phyloP scores from a whole-genome alignment of 2,888 invertebrate species.

The Agriopis marginaria region DNA sequence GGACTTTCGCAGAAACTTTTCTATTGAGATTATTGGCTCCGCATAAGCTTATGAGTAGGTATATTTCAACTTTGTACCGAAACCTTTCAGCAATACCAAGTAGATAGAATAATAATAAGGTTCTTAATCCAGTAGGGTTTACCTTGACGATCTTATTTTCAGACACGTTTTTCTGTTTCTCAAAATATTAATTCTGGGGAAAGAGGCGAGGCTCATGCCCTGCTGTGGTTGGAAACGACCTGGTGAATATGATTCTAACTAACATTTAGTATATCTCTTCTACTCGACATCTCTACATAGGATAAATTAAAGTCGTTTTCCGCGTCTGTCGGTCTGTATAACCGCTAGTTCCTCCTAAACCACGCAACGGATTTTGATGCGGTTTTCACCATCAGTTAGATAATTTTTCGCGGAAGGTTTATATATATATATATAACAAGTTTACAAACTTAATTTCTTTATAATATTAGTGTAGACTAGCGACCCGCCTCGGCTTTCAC shows the following conservation, averaged over 20 bases:
- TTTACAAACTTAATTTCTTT: too few relatives aligned
- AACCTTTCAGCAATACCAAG: conserved; percentile 33
- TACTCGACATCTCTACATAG: too few relatives aligned
- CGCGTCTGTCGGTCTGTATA: too few relatives aligned
- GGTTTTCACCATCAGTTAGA: too few relatives aligned
- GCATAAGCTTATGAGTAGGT: conserved; percentile 21
- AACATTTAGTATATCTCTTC: background rate
- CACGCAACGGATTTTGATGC: too few relatives aligned
- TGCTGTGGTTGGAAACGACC: background rate
- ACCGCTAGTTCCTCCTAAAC: too few relatives aligned
- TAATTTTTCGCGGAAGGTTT: too few relatives aligned
- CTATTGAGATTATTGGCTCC: conserved; percentile 27
- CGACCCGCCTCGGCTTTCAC: too few relatives aligned
- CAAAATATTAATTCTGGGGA: background rate
- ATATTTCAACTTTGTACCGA: conserved; percentile 22
- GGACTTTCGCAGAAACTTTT: conserved; percentile 28
- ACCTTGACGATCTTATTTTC: conserved; percentile 6
- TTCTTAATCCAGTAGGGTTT: conserved; percentile 7
- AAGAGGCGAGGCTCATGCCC: background rate
- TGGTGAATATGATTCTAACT: background rate
- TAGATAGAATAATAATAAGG: conserved; percentile 11
- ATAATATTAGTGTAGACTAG: too few relatives aligned
- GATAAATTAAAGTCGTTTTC: too few relatives aligned
- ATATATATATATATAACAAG: too few relatives aligned
- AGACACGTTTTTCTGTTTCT: background rate